Conservation (phyloP, 2,888 invertebrate species). For the Dryocosmus kuriphilus region DNA sequence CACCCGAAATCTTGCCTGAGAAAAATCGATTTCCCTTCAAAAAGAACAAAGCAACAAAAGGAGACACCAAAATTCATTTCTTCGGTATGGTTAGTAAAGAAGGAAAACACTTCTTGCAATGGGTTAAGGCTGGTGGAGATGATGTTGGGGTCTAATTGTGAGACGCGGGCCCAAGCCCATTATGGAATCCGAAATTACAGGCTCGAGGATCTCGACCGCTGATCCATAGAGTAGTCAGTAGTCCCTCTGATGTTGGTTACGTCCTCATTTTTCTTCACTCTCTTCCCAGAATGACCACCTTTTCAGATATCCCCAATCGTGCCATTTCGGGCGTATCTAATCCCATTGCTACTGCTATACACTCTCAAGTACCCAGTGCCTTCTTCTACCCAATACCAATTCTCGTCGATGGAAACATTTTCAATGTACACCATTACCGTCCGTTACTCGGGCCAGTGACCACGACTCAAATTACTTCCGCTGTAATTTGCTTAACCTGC, state of each 20-base stretch:
- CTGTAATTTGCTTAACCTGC: conserved; percentile 28
- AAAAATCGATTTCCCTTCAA: not conserved
- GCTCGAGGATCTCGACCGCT: conserved; percentile 64
- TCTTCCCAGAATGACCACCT: conserved; percentile 66
- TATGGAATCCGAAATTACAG: conserved; percentile 74
- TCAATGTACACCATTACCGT: conserved; percentile 35
- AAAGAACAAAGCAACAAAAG: not conserved
- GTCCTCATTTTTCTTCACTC: conserved; percentile 17
- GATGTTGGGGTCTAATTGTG: conserved; percentile 64
- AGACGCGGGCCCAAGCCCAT: conserved; percentile 70
- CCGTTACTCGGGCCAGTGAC: conserved; percentile 38
- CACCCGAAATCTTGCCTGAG: not conserved
- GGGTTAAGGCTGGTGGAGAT: conserved; percentile 57
- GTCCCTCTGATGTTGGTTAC: conserved; percentile 44
- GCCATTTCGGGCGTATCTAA: conserved; percentile 58
- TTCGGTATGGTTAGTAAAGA: conserved; percentile 42
- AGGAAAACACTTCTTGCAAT: conserved; percentile 59
- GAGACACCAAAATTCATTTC: not conserved
- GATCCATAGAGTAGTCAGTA: conserved; percentile 57
- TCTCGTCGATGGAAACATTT: conserved; percentile 37
- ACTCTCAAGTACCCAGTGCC: not conserved
- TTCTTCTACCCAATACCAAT: conserved; percentile 9
- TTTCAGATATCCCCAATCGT: conserved; percentile 57
- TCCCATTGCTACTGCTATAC: conserved; percentile 15
- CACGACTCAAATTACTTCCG: conserved; percentile 39